Base-by-base conservation (phyloP, 2,888 invertebrate species). In the Drosophila macrothrix region DNA sequence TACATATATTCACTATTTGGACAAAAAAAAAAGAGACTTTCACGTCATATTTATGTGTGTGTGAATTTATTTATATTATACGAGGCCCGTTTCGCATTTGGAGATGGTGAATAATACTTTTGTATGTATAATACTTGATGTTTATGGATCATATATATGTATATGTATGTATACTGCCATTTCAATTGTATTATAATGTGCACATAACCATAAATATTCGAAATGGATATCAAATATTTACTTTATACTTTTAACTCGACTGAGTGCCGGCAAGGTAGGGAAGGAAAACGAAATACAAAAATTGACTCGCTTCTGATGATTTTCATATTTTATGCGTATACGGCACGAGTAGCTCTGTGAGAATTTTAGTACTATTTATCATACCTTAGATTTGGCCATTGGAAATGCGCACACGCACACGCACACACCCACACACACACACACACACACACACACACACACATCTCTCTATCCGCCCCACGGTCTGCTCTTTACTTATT, bases 301-400 rank as follows among this genome's bases (percentile, higher is more conserved):
- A 35, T 25, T 67, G 80, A 77, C 76, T 64, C 76, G 63, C 54
- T 43, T 39, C 46, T 56, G 41, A 46, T 46, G 46, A 46, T 25
- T 46, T 46, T 46, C 46, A 46, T 46, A 25, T 46, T 46, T 46
- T 46, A 46, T 46, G 46, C 22, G 60, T 60, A 52, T 64, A 46
- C 54, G 31, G 31, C 77, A 77, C 35, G 50, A 68, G 50, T 70
- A 52, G 35, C 62, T 78, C 49, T 72, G 78, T 68, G 73, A 78
- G 73, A 67, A 81, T 59, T 66, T 50, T 71, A 52, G 41, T 71
- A 56, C 67, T 75, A 75, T 86, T 86, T 83, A 88, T 87, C 76
- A 77, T 89, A 76, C 72, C 82, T 84, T 65, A 88, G 86, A 84
- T 84, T 84, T 84, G 90, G 90, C 84, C 90, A 71, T 69, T 87